These are phyloP conservation scores for Myopa testacea DNA, from an alignment of 2,888 invertebrate genomes.

Conservation along the genomic window DNA sequence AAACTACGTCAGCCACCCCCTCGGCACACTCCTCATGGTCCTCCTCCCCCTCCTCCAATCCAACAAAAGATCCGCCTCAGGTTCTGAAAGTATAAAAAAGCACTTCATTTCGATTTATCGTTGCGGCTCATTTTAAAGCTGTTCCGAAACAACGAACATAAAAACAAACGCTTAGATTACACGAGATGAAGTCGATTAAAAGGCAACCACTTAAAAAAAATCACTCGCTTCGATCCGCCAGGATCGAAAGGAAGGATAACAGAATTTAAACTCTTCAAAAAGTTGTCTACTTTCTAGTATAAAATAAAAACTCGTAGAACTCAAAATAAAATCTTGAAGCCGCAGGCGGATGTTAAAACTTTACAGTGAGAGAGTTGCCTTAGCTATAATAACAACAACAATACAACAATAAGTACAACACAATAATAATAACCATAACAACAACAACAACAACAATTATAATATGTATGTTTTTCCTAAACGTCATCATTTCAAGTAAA, in stretches of 20 bases:
- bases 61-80: background rate
- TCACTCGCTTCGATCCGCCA: too few relatives aligned
- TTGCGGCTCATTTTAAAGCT: too few relatives aligned
- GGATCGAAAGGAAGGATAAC: too few relatives aligned
- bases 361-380: background rate
- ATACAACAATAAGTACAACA: background rate
- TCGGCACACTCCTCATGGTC: too few relatives aligned
- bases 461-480: background rate
- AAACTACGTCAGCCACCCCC: background rate
- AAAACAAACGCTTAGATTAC: too few relatives aligned
- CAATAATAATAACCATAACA: background rate
- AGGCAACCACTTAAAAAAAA: too few relatives aligned
- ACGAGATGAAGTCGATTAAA: too few relatives aligned
- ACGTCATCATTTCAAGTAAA: background rate
- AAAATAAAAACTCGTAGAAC: background rate
- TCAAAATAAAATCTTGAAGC: too few relatives aligned
- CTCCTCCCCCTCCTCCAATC: too few relatives aligned
- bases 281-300: background rate
- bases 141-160: too few relatives aligned
- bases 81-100: background rate
- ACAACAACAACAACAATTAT: background rate
- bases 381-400: background rate
- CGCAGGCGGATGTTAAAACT: background rate
- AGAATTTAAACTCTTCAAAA: too few relatives aligned
- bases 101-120: background rate